Base-by-base conservation (phyloP, 2,888 invertebrate genomes). In the Plagiodera versicolora region DNA sequence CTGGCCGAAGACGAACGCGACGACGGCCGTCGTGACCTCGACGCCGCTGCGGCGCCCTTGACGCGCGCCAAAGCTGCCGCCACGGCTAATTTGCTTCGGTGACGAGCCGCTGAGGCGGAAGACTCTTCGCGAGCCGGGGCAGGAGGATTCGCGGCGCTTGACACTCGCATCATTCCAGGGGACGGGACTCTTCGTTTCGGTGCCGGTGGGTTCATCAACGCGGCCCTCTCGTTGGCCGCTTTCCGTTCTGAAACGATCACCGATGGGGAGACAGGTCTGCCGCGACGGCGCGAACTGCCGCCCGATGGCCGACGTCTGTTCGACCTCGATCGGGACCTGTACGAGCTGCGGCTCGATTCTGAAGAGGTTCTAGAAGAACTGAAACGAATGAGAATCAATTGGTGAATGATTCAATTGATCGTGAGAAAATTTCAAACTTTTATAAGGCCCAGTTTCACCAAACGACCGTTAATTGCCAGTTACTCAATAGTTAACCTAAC, bases 171-270 rank as follows among this genome's bases (percentile, higher is more conserved):
- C 80, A 81, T 80, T 59, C 81, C 83, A 80, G 85, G 77, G 77
- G 85, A 64, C 76, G 78, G 77, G 70, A 84, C 73, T 77, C 80
- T 73, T 78, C 79, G 77, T 53, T 84, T 83, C 61, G 89, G 89
- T 65, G 89, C 89, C 14, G 89, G 89, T 63, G 89, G 89, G 80
- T 89, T 89, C 89, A 89, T 89, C 63, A 89, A 81, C 60, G 88
- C 87, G 4, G 88, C 87, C 50, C 89, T 83, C 70, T 88, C 88
- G 24, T 83, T 84, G 45, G 87, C 86, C 69, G 86, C 81, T 61
- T 86, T 84, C 61, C 86, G 82, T 79, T 87, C 87, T 57, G 86
- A 86, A 1, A 87, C 86, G 67, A 87, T 87, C 75, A 86, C 86
- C 66, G 86, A 86, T 64, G 87, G 86, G 2, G 86, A 86, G 70